Percentiles rank a stretch among this genome's conserved stretches.
These are phyloP conservation scores for Scolopax mira DNA, from an alignment of 2,113 vertebrate genomes.

Conservation along the genomic window DNA sequence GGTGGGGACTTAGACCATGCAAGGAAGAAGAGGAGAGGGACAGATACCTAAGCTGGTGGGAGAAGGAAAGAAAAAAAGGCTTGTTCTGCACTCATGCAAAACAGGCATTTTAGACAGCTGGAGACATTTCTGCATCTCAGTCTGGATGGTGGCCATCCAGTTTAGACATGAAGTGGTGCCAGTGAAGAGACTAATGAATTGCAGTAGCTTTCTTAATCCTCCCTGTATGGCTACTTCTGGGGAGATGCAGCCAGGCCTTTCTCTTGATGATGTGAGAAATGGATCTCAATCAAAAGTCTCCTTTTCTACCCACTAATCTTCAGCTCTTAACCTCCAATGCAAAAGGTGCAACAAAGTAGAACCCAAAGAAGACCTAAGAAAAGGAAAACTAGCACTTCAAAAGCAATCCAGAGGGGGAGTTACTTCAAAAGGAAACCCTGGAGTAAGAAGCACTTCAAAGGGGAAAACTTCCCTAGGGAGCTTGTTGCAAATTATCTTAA, in stretches of 20 bases:
- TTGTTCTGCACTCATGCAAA: neutral
- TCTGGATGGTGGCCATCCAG: neutral
- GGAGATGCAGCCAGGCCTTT: neutral
- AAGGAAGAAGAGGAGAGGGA: neutral
- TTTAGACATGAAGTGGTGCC: neutral
- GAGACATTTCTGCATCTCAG: neutral
- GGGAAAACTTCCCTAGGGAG: slow-evolving; percentile 17
- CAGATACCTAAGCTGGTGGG: neutral
- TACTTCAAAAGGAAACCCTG: slow-evolving; percentile 58
- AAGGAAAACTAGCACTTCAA: slow-evolving; percentile 46
- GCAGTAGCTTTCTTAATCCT: neutral
- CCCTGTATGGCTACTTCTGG: neutral
- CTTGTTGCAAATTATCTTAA: slow-evolving; percentile 48
- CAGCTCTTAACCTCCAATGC: neutral
- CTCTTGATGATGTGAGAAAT: neutral
- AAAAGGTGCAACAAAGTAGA: slow-evolving; percentile 27
- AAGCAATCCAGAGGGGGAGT: slow-evolving; percentile 33
- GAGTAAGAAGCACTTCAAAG: slow-evolving; percentile 60
- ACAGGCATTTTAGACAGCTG: neutral
- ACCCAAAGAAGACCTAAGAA: neutral
- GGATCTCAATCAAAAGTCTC: neutral
- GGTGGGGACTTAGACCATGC: neutral
- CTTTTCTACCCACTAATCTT: neutral
- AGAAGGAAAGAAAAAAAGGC: neutral
- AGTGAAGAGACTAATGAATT: neutral